Base-by-base conservation (phyloP, 2,888 invertebrate species). In the Choreutis nemorana region DNA sequence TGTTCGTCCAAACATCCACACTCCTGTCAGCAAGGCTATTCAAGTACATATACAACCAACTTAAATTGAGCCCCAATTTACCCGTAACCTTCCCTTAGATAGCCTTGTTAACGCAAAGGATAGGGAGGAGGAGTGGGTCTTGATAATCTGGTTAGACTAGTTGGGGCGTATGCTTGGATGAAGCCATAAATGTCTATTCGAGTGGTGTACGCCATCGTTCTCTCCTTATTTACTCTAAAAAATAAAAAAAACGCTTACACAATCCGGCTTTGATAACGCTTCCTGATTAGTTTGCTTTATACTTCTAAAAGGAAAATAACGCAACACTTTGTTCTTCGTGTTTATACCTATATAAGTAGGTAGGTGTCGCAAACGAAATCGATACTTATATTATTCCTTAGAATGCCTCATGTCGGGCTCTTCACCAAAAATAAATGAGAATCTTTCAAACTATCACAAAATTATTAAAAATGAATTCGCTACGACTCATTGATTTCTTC, bases 101-200 rank as follows among this genome's bases (percentile, higher is more conserved):
- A 20, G 39, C 35, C 32, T 20, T 32, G 35, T 32, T 34, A 45
- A 37, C 9, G 29, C 34, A 28, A 32, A 10, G 28, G 12, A 27
- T 35, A 36, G 38, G 42, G 40, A 35, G 41, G 41, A 36, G 47
- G 41, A 51, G 57, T 37, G 56, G 68, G 33, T 59, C 71, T 56
- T 44, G 55, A 52, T 60, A 61, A 56, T 55, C 45, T 67, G 67
- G 77, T 58, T 44, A 21, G 8, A 24, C 40, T 47, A 55, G 47
- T 49, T 52, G 47, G 50, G 50, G 57, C 47, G 52, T 55, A 52
- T 66, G 62, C 65, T 71, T 56, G 55, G 67, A 78, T 78, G 72
- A 73, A 75, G 75, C 73, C 75, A 73, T 78, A 78, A 78, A 78
- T 51, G 75, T 77, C 78, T 62, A 55, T 48, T 66, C 63, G 58